Evolutionary conservation across 1,140 invertebrate genomes (phyloP).

Genomic region (Mactra quadrangularis): DNA sequence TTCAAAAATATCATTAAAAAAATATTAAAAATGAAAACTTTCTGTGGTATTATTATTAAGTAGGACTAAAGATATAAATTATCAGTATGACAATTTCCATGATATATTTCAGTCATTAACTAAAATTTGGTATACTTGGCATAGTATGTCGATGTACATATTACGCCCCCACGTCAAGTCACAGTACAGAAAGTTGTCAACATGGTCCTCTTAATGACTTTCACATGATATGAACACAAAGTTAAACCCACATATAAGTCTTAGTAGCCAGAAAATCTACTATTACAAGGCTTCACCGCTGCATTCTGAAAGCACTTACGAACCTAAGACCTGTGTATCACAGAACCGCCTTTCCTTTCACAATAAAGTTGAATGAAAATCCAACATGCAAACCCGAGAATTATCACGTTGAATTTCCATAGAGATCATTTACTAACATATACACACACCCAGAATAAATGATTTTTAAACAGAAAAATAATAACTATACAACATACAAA

Average conservation of each 20-base stretch:
- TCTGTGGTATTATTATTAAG: no score
- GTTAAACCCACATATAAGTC: neutral
- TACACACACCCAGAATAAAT: neutral
- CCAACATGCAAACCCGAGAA: neutral
- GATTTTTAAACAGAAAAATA: neutral
- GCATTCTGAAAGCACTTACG: neutral
- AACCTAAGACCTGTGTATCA: conserved; percentile 5
- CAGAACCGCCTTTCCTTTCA: conserved; percentile 23
- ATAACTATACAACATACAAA: neutral
- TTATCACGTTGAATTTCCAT: neutral
- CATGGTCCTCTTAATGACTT: neutral
- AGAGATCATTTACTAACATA: conserved; percentile 24
- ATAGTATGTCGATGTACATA: no score
- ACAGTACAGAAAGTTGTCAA: neutral
- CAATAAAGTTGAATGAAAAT: conserved; percentile 1
- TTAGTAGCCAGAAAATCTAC: neutral
- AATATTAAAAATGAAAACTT: no score
- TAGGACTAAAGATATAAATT: no score
- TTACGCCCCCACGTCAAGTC: no score
- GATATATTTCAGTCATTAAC: no score
- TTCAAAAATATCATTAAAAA: no score
- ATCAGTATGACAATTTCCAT: no score
- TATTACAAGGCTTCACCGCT: neutral
- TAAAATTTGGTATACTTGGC: no score
- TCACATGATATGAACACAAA: conserved; percentile 6